Conservation (phyloP, 2,888 invertebrate species). For the Ditylenchus weischeri region DNA sequence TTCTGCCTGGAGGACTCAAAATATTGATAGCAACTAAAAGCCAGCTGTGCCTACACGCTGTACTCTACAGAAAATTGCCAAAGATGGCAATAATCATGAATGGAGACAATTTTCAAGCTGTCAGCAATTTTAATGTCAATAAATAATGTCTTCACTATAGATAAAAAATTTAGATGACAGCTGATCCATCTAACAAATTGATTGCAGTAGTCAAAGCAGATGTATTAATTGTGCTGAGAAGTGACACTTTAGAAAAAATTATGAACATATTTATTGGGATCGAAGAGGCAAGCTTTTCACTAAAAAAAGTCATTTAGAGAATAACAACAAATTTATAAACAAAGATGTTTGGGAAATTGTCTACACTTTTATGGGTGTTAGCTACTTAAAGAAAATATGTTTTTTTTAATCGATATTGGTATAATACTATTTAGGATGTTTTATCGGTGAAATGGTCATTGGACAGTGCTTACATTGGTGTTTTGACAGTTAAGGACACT, state of each 20-base stretch:
- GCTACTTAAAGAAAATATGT: no score
- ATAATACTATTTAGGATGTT: slow-evolving; percentile 23
- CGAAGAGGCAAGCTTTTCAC: not conserved
- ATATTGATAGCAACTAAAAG: slow-evolving; percentile 20
- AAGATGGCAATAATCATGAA: slow-evolving; percentile 24
- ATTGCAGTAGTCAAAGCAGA: slow-evolving; percentile 10
- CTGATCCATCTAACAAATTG: slow-evolving; percentile 22
- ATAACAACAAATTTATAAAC: no score
- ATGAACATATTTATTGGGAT: not conserved
- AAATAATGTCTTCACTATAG: not conserved
- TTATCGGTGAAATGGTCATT: slow-evolving; percentile 32
- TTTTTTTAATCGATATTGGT: no score
- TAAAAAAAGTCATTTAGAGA: no score
- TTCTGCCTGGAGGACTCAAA: slow-evolving; percentile 32
- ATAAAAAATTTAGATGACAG: slow-evolving; percentile 14
- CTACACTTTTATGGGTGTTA: no score
- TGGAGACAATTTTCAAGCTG: slow-evolving; percentile 22
- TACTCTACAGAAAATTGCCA: slow-evolving; percentile 20
- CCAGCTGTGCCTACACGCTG: slow-evolving; percentile 19
- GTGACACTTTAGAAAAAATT: slow-evolving; percentile 10
- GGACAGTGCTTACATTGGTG: slow-evolving; percentile 25
- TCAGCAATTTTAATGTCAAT: slow-evolving; percentile 15
- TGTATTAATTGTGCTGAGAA: slow-evolving; percentile 3
- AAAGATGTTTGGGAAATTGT: no score
- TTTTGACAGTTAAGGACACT: slow-evolving; percentile 28